These are phyloP conservation scores for Phalacrocorax aristotelis DNA, from an alignment of 2,113 vertebrate species.

Conservation along the genomic window DNA sequence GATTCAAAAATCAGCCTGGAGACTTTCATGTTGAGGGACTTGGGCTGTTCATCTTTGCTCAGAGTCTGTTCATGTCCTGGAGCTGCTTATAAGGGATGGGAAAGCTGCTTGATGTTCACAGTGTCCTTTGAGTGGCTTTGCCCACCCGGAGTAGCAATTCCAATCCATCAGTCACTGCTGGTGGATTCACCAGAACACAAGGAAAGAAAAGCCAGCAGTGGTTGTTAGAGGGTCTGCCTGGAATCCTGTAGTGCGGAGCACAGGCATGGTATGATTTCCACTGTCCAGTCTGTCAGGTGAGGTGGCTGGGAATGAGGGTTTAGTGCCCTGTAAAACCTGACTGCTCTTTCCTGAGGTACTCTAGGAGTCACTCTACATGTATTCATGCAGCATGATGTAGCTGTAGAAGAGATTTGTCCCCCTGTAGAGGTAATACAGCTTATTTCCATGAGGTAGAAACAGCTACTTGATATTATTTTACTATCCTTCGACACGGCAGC, in stretches of 20 bases:
- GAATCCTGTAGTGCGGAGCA: fast-evolving
- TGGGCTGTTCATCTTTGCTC: not conserved
- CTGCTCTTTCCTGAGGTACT: not conserved
- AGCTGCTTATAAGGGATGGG: not conserved
- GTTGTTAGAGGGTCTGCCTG: not conserved
- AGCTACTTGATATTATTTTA: not conserved
- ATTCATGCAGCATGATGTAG: not conserved
- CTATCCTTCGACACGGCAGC: not conserved
- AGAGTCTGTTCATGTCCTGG: not conserved
- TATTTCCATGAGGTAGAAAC: not conserved
- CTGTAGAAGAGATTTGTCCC: not conserved
- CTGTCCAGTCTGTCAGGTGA: not conserved
- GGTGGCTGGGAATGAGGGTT: not conserved
- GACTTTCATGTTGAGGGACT: not conserved
- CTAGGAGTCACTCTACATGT: not conserved
- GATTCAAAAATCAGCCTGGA: not conserved
- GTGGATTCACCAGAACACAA: not conserved
- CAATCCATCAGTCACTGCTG: not conserved
- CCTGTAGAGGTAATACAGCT: not conserved
- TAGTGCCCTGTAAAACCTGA: not conserved
- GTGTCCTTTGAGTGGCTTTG: not conserved
- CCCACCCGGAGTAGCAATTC: not conserved
- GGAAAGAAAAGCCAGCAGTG: not conserved
- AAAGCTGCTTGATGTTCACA: not conserved
- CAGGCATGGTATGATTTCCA: fast-evolving